These are phyloP conservation scores for Hydropsyche betteni DNA, from an alignment of 2,888 invertebrate species.

Conservation along the genomic window DNA sequence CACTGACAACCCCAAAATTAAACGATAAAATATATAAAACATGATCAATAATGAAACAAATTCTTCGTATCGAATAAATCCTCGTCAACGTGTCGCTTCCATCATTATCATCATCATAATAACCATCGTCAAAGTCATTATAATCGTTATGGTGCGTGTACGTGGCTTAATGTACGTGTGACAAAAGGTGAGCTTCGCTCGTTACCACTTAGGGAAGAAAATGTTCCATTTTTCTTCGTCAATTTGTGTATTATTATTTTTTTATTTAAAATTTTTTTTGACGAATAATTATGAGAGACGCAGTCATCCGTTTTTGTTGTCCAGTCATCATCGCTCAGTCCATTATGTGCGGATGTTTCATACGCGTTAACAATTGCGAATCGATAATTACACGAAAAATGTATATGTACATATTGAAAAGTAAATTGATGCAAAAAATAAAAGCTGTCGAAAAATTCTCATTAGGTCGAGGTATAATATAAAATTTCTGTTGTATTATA, in stretches of 20 bases:
- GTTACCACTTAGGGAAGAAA: constrained; percentile 22
- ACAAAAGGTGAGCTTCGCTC: constrained; percentile 26
- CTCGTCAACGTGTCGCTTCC: too few relatives aligned
- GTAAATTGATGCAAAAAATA: too few relatives aligned
- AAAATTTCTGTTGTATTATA: too few relatives aligned
- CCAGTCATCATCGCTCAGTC: constrained; percentile 20
- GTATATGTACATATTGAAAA: too few relatives aligned
- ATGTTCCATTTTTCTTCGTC: constrained; percentile 32
- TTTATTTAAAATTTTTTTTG: neutral
- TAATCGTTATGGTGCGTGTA: constrained; percentile 16
- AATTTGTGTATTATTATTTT: constrained; percentile 1
- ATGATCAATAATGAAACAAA: neutral
- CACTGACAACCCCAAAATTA: neutral
- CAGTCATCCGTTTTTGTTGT: constrained; percentile 21
- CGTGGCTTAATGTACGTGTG: neutral
- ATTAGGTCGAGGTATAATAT: too few relatives aligned
- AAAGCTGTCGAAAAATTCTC: too few relatives aligned
- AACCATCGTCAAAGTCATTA: constrained; percentile 16
- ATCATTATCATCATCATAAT: neutral
- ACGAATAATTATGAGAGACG: constrained; percentile 29
- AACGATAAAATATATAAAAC: neutral
- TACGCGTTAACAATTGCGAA: constrained; percentile 17
- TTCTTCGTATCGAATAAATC: neutral
- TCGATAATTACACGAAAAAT: constrained; percentile 17
- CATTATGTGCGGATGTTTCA: constrained; percentile 16